Percentiles rank a stretch among this genome's conserved stretches.
phyloP scores from a whole-genome alignment of 2,888 invertebrate genomes.

The Phyllotreta cruciferae region DNA sequence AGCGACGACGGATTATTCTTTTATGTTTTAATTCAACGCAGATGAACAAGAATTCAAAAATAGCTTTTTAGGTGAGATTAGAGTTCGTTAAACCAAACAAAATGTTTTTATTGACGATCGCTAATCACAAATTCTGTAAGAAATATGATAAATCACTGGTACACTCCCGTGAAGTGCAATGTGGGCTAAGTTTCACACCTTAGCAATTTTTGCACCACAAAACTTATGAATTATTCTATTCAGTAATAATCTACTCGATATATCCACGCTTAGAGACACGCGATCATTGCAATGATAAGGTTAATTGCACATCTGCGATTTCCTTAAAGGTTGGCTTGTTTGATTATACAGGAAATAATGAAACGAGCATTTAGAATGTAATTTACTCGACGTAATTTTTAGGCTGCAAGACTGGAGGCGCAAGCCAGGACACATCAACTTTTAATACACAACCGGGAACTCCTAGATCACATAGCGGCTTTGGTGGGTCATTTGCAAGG shows the following conservation, averaged over 20 bases:
- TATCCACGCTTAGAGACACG: not conserved
- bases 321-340: not conserved
- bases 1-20: constrained; percentile 14
- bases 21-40: constrained; percentile 9
- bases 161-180: constrained; percentile 5
- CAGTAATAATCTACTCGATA: not conserved
- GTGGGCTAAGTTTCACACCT: constrained; percentile 11
- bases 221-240: constrained; percentile 13
- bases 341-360: constrained; percentile 6
- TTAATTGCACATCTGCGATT: no score
- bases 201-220: not conserved
- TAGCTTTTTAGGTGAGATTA: no score
- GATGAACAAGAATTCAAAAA: not conserved
- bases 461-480: constrained; percentile 92
- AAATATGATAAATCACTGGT: not conserved
- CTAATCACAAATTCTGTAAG: not conserved
- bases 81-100: no score
- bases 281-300: not conserved
- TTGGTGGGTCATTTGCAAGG: constrained; percentile 89
- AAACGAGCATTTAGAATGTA: not conserved
- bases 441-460: constrained; percentile 91
- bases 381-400: constrained; percentile 16
- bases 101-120: no score
- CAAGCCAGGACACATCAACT: constrained; percentile 92
- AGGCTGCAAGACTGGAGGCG: constrained; percentile 59